Conservation (phyloP, 2,113 vertebrate genomes). For the Phocoena phocoena region DNA sequence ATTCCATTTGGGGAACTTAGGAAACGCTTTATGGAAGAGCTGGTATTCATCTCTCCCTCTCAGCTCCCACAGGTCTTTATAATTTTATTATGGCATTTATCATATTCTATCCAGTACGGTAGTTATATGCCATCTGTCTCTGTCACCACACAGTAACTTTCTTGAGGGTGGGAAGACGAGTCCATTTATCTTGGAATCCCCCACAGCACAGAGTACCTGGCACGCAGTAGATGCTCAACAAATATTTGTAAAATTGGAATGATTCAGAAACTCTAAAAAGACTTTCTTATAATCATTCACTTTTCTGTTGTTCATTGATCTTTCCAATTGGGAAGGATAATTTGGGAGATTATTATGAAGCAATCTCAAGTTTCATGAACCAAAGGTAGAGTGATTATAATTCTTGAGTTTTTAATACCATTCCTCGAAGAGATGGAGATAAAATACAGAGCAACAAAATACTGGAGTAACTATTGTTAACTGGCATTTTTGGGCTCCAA, state of each 20-base stretch:
- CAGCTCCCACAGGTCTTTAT: constrained; percentile 55
- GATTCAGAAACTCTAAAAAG: not conserved
- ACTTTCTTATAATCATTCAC: not conserved
- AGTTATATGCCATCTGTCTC: constrained; percentile 44
- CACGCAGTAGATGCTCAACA: constrained; percentile 35
- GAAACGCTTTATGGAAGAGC: constrained; percentile 21
- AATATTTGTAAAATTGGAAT: constrained; percentile 19
- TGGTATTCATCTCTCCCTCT: constrained; percentile 51
- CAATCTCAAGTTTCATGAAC: not conserved
- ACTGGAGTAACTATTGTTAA: not conserved
- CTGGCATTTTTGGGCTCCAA: not conserved
- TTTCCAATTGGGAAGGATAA: constrained; percentile 12
- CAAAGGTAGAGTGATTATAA: not conserved
- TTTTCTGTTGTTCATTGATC: not conserved
- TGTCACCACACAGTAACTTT: constrained; percentile 26
- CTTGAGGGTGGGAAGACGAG: not conserved
- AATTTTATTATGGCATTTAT: constrained; percentile 61
- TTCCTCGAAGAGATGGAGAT: not conserved
- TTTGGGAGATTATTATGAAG: not conserved
- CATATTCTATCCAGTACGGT: not conserved
- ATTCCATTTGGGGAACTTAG: constrained; percentile 63
- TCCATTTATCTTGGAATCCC: not conserved
- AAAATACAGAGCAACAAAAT: not conserved
- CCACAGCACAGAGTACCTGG: not conserved
- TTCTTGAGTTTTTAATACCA: not conserved